Conservation (phyloP, 2,797 vertebrate species). For the Pantherophis vulpinus region DNA sequence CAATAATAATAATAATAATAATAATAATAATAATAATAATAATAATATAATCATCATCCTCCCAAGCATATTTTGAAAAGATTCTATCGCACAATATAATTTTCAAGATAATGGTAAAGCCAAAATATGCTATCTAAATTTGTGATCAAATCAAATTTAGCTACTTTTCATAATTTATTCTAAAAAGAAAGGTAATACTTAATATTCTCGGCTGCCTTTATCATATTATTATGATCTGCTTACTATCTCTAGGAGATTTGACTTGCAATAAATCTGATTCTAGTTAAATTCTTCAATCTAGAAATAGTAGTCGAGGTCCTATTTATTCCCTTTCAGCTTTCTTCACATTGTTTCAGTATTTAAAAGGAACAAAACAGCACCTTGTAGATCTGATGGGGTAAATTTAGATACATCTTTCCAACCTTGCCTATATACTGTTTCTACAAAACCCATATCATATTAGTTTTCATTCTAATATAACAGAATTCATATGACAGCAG, state of each 20-base stretch:
- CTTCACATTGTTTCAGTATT: neutral
- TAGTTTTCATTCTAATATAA: conserved; percentile 1
- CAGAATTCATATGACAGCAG: neutral
- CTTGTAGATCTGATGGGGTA: neutral
- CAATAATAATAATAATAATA: too few relatives aligned
- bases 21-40: neutral
- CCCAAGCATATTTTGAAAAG: neutral
- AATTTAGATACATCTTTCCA: neutral
- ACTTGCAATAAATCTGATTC: neutral
- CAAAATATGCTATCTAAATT: neutral
- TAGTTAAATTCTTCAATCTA: neutral
- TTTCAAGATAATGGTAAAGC: neutral
- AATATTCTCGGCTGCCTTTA: neutral
- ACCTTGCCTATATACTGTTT: neutral
- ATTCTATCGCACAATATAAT: neutral
- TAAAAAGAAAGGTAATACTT: neutral
- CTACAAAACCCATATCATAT: neutral
- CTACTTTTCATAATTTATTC: neutral
- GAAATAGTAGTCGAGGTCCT: neutral
- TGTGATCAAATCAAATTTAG: neutral
- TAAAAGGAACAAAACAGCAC: neutral
- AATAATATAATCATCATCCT: too few relatives aligned
- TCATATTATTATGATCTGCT: neutral
- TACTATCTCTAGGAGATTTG: neutral
- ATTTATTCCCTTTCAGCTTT: neutral